Evolutionary conservation across 2,113 vertebrate species (phyloP).

Genomic region (Myotis yumanensis): DNA sequence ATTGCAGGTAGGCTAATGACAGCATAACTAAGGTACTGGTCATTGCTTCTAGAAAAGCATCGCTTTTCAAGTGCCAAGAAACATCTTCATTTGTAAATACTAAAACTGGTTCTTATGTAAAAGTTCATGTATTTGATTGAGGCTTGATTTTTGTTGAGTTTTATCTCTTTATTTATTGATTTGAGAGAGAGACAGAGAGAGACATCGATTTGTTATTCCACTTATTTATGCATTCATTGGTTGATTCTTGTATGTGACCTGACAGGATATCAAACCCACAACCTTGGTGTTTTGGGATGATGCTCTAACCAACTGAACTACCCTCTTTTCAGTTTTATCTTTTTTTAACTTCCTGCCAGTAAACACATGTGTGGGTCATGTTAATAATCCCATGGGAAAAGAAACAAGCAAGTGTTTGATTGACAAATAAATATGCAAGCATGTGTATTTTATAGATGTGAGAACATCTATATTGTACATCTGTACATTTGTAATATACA

Average conservation of each 20-base stretch:
- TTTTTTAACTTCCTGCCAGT: neutral
- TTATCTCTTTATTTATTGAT: neutral
- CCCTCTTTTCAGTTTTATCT: neutral
- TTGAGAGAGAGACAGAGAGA: neutral
- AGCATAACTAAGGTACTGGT: neutral
- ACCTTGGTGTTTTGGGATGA: neutral
- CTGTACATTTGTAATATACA: neutral
- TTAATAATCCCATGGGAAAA: slow-evolving; percentile 13
- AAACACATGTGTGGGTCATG: neutral
- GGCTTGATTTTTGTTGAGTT: slow-evolving; percentile 22
- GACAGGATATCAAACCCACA: neutral
- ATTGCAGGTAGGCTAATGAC: neutral
- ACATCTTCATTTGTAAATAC: neutral
- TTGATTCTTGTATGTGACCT: neutral
- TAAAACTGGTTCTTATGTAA: slow-evolving; percentile 27
- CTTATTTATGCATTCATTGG: neutral
- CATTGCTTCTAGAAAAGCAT: slow-evolving; percentile 1
- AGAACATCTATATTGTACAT: neutral
- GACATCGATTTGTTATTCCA: neutral
- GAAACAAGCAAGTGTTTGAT: slow-evolving; percentile 45
- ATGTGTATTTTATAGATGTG: neutral
- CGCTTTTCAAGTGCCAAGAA: neutral
- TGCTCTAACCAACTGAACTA: neutral
- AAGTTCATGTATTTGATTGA: neutral
- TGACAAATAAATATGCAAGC: neutral